Conservation (phyloP, 1,140 invertebrate species). For the Scaptomyza graminum region DNA sequence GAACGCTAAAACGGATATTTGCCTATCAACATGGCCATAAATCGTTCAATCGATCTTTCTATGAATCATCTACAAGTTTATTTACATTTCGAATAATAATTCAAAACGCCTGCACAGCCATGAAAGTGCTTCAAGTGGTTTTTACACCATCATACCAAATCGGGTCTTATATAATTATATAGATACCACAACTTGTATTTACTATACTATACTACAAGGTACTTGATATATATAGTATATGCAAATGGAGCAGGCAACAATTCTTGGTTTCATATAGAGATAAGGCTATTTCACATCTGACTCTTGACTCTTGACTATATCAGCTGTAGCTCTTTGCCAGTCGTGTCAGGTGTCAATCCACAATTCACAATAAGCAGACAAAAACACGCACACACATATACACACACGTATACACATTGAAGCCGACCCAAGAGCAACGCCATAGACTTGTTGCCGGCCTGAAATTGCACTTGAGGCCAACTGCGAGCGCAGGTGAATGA, state of each 20-base stretch:
- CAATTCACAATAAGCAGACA: constrained; percentile 15
- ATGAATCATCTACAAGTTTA: constrained; percentile 53
- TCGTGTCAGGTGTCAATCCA: constrained; percentile 74
- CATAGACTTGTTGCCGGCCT: constrained; percentile 41
- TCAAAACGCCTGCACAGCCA: constrained; percentile 66
- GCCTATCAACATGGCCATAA: constrained; percentile 77
- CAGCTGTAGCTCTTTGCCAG: constrained; percentile 35
- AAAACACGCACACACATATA: neutral
- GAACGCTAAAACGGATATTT: constrained; percentile 59
- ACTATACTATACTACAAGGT: constrained; percentile 10
- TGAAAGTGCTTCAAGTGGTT: constrained; percentile 48
- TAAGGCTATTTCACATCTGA: constrained; percentile 4
- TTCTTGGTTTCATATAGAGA: neutral
- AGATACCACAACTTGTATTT: constrained; percentile 40
- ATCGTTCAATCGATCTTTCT: constrained; percentile 52
- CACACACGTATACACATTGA: neutral
- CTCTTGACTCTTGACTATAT: constrained; percentile 12
- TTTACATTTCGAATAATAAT: constrained; percentile 28
- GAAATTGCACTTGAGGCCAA: constrained; percentile 44
- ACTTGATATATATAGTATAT: neutral
- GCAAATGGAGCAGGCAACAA: constrained; percentile 9
- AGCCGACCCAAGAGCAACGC: constrained; percentile 30
- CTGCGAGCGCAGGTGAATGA: constrained; percentile 54
- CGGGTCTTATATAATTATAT: constrained; percentile 72
- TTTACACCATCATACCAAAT: constrained; percentile 59